Evolutionary conservation across 2,888 invertebrate species (phyloP), one percentile per base, ranked within the genome.

Genomic region (Seira musarum): DNA sequence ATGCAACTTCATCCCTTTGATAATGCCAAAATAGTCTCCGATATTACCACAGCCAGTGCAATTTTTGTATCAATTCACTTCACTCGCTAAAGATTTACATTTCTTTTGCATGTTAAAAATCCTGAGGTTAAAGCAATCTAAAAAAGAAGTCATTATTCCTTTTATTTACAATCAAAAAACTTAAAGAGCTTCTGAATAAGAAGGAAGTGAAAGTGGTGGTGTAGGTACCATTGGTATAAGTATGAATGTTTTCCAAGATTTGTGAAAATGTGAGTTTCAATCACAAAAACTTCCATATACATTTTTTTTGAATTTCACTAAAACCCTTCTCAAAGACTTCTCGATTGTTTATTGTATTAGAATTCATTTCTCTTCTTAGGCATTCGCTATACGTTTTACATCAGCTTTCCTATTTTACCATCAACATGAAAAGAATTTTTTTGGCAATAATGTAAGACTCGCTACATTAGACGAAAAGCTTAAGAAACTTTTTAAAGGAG

Each of bases 311-410:
- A 49, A 49, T 49, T 49, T 15, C 17, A 49, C 17, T 49, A 49
- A 49, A n/a, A 13, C 49, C 49, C 15, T n/a, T 49, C 15, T 57
- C 17, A 69, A 30, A 69, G 30, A 60, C 17, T 1, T 57, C 46
- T 46, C 63, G 75, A 49, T 63, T 76, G 69, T 76, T 68, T 78
- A 78, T 49, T 49, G 17, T 49, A 49, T 78, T 78, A 66, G 66
- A 78, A 71, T 70, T 78, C 71, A 57, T 71, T 65, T 49, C 71
- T 70, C 71, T 70, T 66, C n/a, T 49, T 46, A 78, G 76, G 69
- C 69, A 75, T 53, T 25, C 19, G 63, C 24, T 8, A 30, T 3
- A 49, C 49, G 17, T 49, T 49, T 49, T 49, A 49, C 49, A 49
- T 49, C 49, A 49, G 15, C 49, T 2, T 49, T 49, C 15, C 6